Base-by-base conservation (phyloP, 2,797 vertebrate genomes). In the Gambelia wislizenii region DNA sequence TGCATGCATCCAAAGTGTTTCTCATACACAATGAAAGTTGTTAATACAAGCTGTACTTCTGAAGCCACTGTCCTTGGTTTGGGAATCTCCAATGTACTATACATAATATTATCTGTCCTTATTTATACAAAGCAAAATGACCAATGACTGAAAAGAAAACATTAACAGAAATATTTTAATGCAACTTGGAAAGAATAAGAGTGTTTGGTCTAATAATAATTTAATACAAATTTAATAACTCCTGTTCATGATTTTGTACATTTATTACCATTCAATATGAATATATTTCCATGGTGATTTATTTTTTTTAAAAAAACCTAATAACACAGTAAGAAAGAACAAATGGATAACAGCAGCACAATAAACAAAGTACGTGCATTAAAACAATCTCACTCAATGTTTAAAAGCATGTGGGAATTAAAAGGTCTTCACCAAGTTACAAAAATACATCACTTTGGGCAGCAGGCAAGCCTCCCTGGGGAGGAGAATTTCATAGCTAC, bases 401-500 rank as follows among this genome's bases (percentile, higher is more conserved):
- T 87, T 33, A 70, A 76, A 70, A 80, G 78, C 64, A 33, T 42
- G 27, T 61, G 14, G 39, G 69, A 87, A 42, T 39, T n/a, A 52
- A 77, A 47, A 78, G 49, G 10, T 30, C 39, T 42, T 54, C 67
- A 69, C n/a, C 69, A 25, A 36, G 16, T 84, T 42, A 22, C 64
- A 42, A 87, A 87, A 79, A 79, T 76, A 61, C 33, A 64, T 86
- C 74, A 86, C 22, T 42, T 33, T 78, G 44, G 44, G 59, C 10
- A 67, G 44, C 9, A 86, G 22, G 7, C 16, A 61, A 77, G 59
- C 20, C 33, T 67, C 27, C 33, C 22, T 20, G n/a, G 36, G 39
- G n/a, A 80, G n/a, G 9, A 42, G 52, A 70, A 54, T 70, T 80
- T 27, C 39, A 87, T 4, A 70, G 54, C 39, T 76, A 76, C 16